Conservation (phyloP, 2,888 invertebrate genomes). For the Ametastegia equiseti region DNA sequence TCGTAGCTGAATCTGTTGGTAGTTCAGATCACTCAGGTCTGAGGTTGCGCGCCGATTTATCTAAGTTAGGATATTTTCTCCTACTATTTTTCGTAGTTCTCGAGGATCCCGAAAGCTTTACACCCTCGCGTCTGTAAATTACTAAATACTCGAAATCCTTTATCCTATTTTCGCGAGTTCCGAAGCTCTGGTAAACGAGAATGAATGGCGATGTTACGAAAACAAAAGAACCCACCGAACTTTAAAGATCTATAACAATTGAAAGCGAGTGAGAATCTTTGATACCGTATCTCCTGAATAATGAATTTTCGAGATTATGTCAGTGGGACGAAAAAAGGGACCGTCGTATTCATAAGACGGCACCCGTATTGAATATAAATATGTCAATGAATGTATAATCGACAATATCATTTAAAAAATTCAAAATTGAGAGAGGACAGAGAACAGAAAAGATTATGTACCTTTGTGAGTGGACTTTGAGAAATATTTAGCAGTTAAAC, state of each 20-base stretch:
- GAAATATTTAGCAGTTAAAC: neutral
- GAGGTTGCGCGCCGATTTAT: neutral
- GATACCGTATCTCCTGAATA: neutral
- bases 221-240: neutral
- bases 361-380: neutral
- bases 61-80: constrained; percentile 8
- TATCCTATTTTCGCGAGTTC: neutral
- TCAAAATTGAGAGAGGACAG: neutral
- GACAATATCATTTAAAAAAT: neutral
- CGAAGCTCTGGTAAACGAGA: neutral
- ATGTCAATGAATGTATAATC: neutral
- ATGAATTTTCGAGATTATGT: neutral
- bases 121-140: constrained; percentile 2
- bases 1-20: neutral
- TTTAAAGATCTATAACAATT: neutral
- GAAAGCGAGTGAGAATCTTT: neutral
- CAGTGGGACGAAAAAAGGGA: neutral
- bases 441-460: neutral
- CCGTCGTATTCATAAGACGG: neutral
- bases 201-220: neutral
- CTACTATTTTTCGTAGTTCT: constrained; percentile 7
- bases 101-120: neutral
- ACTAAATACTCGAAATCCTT: constrained; percentile 1
- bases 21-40: neutral
- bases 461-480: neutral